Base-by-base conservation (phyloP, 2,888 invertebrate species). In the Lithophane leautieri region DNA sequence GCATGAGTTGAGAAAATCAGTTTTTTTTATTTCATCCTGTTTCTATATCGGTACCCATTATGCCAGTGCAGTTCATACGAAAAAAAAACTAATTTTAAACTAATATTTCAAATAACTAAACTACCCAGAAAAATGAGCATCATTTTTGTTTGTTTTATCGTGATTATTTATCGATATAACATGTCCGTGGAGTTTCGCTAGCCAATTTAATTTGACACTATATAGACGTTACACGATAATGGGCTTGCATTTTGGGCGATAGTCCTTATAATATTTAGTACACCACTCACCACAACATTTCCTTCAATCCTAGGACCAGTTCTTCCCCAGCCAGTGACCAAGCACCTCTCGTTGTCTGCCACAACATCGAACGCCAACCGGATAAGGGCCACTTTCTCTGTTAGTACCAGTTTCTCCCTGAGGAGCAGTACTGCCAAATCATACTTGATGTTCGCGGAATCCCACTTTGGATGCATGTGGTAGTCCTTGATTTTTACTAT, bases 311-410 rank as follows among this genome's bases (percentile, higher is more conserved):
- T 81, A 4, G 89, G 88, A 47, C 84, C 86, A n/a, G 87, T 88
- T 2, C 67, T 69, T 0, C 90, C 90, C 91, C 91, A 91, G 0
- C 91, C 91, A 7, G 89, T 85, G 0, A 89, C 86, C 1, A 58
- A 78, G 28, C 76, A 74, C 1, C 25, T 25, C 14, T 83, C 81
- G 4, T 78, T 79, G 0, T 81, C 86, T 3, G 61, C 77, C 34
- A 88, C 79, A 22, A 76, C 69, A 2, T 79, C 76, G 25, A 76
- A 88, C 0, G 74, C 61, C 19, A 87, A 40, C 0, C 60, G 58
- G 9, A 89, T 82, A 0, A 58, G 0, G 3, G 66, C 72, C 12
- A 89, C 79, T 9, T 28, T 40, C 0, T 78, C 72, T 22, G 62
- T 81, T 6, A 88, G 19, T 3, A 25, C 58, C 54, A 89, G 4